These are phyloP conservation scores for Drosophila yooni DNA, from an alignment of 2,888 invertebrate genomes.

Conservation along the genomic window DNA sequence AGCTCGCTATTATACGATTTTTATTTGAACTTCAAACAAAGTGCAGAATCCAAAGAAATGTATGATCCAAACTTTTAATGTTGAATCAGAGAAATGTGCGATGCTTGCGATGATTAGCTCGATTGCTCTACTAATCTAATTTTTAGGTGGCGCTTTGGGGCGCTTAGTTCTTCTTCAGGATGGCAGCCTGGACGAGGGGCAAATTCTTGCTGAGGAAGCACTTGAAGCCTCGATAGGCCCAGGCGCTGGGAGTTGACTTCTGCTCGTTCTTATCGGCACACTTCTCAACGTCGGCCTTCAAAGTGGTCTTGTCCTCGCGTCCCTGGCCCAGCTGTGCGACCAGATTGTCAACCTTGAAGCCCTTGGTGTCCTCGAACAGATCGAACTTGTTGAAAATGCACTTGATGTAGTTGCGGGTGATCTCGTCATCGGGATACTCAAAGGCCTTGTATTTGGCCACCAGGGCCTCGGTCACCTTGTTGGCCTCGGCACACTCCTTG, in stretches of 20 bases:
- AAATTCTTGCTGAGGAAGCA: conserved; percentile 84
- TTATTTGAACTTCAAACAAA: conserved; percentile 69
- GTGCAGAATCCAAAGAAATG: conserved; percentile 45
- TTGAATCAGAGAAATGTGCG: conserved; percentile 26
- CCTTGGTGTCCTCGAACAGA: conserved; percentile 83
- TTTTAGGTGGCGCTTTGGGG: background rate
- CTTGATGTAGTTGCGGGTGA: conserved; percentile 84
- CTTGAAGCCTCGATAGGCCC: conserved; percentile 85
- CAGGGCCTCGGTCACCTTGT: conserved; percentile 81
- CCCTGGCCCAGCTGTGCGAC: conserved; percentile 83
- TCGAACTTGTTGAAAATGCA: conserved; percentile 84
- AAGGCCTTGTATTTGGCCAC: conserved; percentile 84
- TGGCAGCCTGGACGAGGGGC: conserved; percentile 83
- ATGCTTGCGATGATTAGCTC: background rate
- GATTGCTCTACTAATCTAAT: conserved; percentile 3
- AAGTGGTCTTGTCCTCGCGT: conserved; percentile 81
- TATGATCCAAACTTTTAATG: conserved; percentile 19
- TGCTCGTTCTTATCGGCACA: conserved; percentile 84
- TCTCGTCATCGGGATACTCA: conserved; percentile 84
- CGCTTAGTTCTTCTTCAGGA: conserved; percentile 78
- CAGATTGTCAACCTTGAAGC: conserved; percentile 84
- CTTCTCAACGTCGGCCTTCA: conserved; percentile 82
- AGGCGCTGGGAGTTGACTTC: conserved; percentile 81
- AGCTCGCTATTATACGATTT: conserved; percentile 75
- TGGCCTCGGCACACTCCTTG: conserved; percentile 82